These are phyloP conservation scores for Procambarus virginalis DNA, from an alignment of 1,140 invertebrate genomes.

Conservation along the genomic window DNA sequence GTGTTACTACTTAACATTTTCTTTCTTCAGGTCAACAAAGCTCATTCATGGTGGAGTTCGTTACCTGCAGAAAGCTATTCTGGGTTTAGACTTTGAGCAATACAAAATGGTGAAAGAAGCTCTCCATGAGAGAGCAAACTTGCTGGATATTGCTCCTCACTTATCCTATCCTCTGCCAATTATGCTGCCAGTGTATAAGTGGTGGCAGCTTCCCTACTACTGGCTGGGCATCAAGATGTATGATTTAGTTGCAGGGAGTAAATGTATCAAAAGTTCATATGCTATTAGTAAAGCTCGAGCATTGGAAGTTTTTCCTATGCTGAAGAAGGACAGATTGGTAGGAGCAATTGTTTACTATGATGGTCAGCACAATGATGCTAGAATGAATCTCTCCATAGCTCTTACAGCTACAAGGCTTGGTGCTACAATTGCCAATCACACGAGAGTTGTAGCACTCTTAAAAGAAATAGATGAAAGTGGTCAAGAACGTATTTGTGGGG, in stretches of 20 bases:
- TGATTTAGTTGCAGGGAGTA: constrained; percentile 95
- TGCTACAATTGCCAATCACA: constrained; percentile 96
- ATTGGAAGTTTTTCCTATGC: constrained; percentile 97
- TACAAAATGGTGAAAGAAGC: constrained; percentile 99
- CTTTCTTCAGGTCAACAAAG: constrained; percentile 87
- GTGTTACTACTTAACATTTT: too few relatives aligned
- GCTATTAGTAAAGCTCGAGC: constrained; percentile 94
- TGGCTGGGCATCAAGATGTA: constrained; percentile 99
- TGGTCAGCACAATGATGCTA: constrained; percentile 97
- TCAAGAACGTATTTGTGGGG: constrained; percentile 76
- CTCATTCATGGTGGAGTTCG: constrained; percentile 99
- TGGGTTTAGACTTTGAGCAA: constrained; percentile 93
- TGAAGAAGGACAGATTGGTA: constrained; percentile 90
- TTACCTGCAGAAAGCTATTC: constrained; percentile 98
- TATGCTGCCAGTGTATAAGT: constrained; percentile 98
- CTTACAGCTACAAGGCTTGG: constrained; percentile 95
- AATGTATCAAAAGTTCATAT: constrained; percentile 96
- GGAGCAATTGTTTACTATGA: constrained; percentile 99
- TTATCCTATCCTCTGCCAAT: constrained; percentile 97
- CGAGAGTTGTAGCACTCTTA: constrained; percentile 85
- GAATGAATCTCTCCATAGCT: constrained; percentile 97
- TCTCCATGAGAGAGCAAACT: constrained; percentile 93
- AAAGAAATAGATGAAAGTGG: constrained; percentile 79
- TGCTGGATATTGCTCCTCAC: constrained; percentile 97
- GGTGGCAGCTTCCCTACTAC: constrained; percentile 88